Evolutionary conservation across 2,113 vertebrate genomes (phyloP).

Genomic region (Takifugu bimaculatus): DNA sequence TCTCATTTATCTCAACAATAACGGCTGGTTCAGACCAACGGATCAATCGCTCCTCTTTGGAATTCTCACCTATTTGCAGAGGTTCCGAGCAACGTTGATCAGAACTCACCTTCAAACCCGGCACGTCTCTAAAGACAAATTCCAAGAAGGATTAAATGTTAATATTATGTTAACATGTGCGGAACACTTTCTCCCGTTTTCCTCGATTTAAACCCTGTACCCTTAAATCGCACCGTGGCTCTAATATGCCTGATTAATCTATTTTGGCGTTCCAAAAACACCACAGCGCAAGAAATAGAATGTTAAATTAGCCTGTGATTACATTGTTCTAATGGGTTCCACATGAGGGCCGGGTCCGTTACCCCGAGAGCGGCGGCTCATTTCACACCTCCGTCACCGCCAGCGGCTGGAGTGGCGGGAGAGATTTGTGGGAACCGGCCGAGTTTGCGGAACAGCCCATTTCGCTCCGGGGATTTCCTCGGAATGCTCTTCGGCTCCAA

Average conservation of each 20-base stretch:
- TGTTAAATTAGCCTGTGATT: constrained; percentile 59
- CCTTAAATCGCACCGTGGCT: too few species aligned
- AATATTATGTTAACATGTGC: too few species aligned
- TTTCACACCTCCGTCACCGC: constrained; percentile 53
- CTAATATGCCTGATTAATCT: too few species aligned
- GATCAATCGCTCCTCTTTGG: too few species aligned
- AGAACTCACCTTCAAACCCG: too few species aligned
- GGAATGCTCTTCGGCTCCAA: constrained; percentile 29
- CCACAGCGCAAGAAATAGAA: constrained; percentile 1
- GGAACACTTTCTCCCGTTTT: too few species aligned
- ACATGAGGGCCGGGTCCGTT: constrained; percentile 40
- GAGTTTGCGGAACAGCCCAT: constrained; percentile 33
- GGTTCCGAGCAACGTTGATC: too few species aligned
- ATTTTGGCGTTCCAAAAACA: background rate
- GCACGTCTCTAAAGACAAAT: too few species aligned
- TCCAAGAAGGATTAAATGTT: too few species aligned
- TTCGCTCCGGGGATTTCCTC: constrained; percentile 35
- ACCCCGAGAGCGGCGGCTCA: constrained; percentile 36
- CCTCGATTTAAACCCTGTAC: too few species aligned
- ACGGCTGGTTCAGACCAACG: background rate
- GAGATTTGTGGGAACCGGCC: constrained; percentile 40
- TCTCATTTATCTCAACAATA: constrained; percentile 11
- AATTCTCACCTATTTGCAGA: too few species aligned
- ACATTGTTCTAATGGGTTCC: constrained; percentile 57
- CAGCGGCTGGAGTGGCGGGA: constrained; percentile 35